A percentile compares a stretch with the other conserved stretches of the same genome.
Evolutionary conservation across 2,797 vertebrate genomes (phyloP).

Genomic region (Macropus fuliginosus): DNA sequence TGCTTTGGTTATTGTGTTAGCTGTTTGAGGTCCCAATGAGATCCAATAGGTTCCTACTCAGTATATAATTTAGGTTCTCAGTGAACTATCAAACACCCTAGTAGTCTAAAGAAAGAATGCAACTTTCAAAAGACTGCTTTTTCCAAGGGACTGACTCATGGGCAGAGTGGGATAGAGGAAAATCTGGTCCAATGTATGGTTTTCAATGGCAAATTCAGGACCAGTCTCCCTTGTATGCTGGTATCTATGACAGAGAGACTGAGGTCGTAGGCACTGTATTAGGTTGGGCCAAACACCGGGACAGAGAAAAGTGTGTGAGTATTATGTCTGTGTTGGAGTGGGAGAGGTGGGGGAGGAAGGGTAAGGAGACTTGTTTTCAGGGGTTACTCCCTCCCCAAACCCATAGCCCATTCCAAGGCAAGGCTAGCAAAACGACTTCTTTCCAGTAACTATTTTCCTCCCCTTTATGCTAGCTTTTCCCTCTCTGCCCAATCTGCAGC

Average conservation of each 20-base stretch:
- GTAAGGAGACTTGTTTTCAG: background rate
- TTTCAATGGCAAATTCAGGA: background rate
- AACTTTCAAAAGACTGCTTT: background rate
- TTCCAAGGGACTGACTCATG: background rate
- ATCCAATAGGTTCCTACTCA: background rate
- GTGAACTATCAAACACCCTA: slow-evolving; percentile 9
- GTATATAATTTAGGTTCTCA: background rate
- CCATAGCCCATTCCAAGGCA: slow-evolving; percentile 8
- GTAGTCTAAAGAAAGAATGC: background rate
- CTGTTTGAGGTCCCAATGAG: background rate
- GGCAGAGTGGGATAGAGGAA: background rate
- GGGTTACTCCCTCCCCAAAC: slow-evolving; percentile 28
- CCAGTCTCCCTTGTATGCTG: slow-evolving; percentile 10
- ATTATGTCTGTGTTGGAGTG: background rate
- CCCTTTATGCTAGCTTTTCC: background rate
- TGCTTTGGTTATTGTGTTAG: slow-evolving; percentile 5
- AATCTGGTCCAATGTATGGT: background rate
- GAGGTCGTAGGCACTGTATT: background rate
- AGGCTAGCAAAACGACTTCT: background rate
- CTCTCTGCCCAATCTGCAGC: slow-evolving; percentile 45
- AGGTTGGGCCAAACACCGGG: slow-evolving; percentile 17
- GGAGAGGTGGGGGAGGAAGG: background rate
- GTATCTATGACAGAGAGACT: background rate
- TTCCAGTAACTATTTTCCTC: slow-evolving; percentile 5
- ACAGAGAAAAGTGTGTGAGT: background rate